A percentile compares a stretch with the other conserved stretches of the same genome.
These are phyloP conservation scores for Synergus gifuensis DNA, from an alignment of 2,888 invertebrate species.

Conservation along the genomic window DNA sequence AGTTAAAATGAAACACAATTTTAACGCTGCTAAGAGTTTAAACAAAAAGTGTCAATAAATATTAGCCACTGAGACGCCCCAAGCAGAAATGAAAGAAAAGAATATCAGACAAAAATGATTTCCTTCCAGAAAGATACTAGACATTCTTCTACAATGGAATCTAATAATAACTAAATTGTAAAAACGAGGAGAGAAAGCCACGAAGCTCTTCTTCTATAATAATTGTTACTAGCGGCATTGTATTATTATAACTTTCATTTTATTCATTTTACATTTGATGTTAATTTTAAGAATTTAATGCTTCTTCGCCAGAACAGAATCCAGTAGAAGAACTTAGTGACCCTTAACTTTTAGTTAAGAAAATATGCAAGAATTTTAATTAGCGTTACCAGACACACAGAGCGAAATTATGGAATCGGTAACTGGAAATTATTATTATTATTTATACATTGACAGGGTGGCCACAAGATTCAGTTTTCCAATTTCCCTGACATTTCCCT, in stretches of 20 bases:
- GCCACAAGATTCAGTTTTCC: no score
- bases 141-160: constrained; percentile 36
- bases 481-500: no score
- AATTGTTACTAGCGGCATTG: background rate
- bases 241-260: background rate
- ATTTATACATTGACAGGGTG: no score
- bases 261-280: background rate
- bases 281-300: no score
- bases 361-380: background rate
- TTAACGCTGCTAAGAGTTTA: background rate
- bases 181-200: constrained; percentile 24
- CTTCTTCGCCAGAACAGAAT: background rate
- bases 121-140: background rate
- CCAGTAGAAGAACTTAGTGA: background rate
- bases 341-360: background rate
- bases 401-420: no score
- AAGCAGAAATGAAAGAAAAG: background rate
- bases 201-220: constrained; percentile 1
- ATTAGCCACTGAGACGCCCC: background rate
- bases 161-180: constrained; percentile 30
- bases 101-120: constrained; percentile 11
- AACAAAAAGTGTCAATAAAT: background rate
- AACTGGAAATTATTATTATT: no score
- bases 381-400: no score
- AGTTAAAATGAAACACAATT: background rate